Base-by-base conservation (phyloP, 2,113 vertebrate species). In the Macrotis lagotis region DNA sequence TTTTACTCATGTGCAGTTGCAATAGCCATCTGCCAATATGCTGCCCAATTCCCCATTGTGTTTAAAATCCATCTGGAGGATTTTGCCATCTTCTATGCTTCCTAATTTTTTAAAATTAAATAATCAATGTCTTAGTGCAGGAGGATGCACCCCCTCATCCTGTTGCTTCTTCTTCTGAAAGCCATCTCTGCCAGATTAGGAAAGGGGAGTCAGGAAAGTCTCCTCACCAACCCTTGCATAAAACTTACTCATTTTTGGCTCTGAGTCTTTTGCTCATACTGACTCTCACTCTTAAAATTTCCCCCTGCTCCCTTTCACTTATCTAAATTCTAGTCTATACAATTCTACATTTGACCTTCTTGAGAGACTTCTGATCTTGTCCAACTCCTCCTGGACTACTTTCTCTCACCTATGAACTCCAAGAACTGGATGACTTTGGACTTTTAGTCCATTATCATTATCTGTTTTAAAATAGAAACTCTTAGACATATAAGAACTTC, bases 31-130 rank as follows among this genome's bases (percentile, higher is more conserved):
- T 97, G 95, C 93, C 91, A 88, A 89, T 94, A 94, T 25, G 93
- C 94, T 92, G 14, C 93, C 96, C 96, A 96, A 37, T 96, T 97
- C 92, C 91, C 95, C 55, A 90, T 96, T 96, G 96, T 95, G 90
- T 93, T 98, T 94, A 95, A 97, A 97, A 98, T 97, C 96, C 96
- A 97, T 98, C 95, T 97, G 96, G 95, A 96, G 94, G 93, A 96
- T 90, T 96, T 95, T 66, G 83, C 55, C 66, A 83, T 83, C 66
- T 83, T 92, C 90, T 66, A 93, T 91, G 90, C 94, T 94, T 94
- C 44, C 66, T 51, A 97, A 93, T 96, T 97, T 51, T 94, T 44
- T 95, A 92, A 95, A 96, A 74, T 37, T 50, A 94, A 91, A 95
- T 95, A 94, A 90, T 89, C 50, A 97, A 47, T 89, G 59, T 93